A percentile compares a stretch with the other conserved stretches of the same genome.
Evolutionary conservation across 2,888 invertebrate species (phyloP).

Genomic region (Osmoderma eremita): DNA sequence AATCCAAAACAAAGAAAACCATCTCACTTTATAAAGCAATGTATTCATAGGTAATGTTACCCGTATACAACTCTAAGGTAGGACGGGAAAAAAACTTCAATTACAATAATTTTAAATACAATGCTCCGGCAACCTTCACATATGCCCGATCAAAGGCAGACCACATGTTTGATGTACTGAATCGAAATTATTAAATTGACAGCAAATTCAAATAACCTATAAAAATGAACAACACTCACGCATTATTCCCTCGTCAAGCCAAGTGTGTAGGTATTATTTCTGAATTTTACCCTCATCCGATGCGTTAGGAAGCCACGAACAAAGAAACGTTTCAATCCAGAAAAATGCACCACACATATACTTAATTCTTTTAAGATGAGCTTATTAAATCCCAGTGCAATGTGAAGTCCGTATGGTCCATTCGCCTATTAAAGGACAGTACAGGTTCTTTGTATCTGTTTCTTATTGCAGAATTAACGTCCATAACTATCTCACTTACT

Average conservation of each 20-base stretch:
- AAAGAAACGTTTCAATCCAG: no score
- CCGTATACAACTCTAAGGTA: slow-evolving; percentile 30
- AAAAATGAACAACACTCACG: slow-evolving; percentile 29
- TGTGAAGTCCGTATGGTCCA: no score
- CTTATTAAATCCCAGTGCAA: no score
- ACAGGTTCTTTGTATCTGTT: no score
- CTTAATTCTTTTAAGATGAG: no score
- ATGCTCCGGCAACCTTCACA: slow-evolving; percentile 36
- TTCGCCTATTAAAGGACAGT: no score
- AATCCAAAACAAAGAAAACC: slow-evolving; percentile 33
- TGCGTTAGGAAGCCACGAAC: no score
- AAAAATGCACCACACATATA: no score
- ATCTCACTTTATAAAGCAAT: slow-evolving; percentile 28
- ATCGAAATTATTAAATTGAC: slow-evolving; percentile 35
- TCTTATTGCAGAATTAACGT: no score
- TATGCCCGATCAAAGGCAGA: slow-evolving; percentile 30
- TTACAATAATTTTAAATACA: slow-evolving; percentile 43
- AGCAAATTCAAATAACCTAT: slow-evolving; percentile 28
- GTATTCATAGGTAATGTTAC: slow-evolving; percentile 29
- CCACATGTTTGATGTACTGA: slow-evolving; percentile 37
- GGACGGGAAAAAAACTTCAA: slow-evolving; percentile 34
- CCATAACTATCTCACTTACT: no score
- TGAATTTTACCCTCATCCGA: slow-evolving; percentile 1
- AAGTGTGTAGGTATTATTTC: background rate
- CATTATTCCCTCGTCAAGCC: background rate